A percentile compares a stretch with the other conserved stretches of the same genome.
Conservation (phyloP, 2,888 invertebrate genomes). For the Ophonus ardosiacus region DNA sequence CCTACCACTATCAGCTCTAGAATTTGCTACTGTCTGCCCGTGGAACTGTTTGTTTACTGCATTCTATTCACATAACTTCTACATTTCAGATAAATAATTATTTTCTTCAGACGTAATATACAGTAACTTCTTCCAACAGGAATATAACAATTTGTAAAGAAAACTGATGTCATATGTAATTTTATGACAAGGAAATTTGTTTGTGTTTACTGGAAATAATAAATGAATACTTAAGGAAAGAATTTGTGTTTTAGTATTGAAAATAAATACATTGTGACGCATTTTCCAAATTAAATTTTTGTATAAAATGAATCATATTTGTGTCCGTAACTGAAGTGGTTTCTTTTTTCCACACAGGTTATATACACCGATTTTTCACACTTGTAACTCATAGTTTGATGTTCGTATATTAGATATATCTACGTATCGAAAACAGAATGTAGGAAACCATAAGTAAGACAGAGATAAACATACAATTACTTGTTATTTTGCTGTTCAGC, state of each 20-base stretch:
- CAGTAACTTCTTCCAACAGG: background rate
- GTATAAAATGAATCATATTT: background rate
- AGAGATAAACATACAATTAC: too few species aligned
- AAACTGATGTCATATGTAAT: conserved; percentile 8
- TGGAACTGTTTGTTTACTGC: conserved; percentile 22
- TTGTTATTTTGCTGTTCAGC: too few species aligned
- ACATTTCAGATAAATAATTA: conserved; percentile 27
- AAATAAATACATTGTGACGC: background rate
- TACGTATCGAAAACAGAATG: too few species aligned
- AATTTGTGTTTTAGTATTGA: background rate
- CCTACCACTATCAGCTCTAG: background rate
- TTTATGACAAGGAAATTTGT: conserved; percentile 1
- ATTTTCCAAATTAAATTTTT: background rate
- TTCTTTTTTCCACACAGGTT: too few species aligned
- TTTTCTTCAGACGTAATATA: background rate
- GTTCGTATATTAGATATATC: too few species aligned
- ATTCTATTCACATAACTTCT: conserved; percentile 28
- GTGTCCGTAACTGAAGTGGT: too few species aligned
- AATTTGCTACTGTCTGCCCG: conserved; percentile 18
- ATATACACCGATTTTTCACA: too few species aligned
- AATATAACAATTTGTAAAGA: conserved; percentile 20
- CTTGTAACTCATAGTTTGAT: too few species aligned
- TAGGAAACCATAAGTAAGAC: too few species aligned
- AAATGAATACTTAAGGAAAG: background rate
- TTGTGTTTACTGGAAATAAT: background rate